A percentile compares a stretch with the other conserved stretches of the same genome.
phyloP scores from a whole-genome alignment of 2,888 invertebrate species.

The Apoda limacodes region DNA sequence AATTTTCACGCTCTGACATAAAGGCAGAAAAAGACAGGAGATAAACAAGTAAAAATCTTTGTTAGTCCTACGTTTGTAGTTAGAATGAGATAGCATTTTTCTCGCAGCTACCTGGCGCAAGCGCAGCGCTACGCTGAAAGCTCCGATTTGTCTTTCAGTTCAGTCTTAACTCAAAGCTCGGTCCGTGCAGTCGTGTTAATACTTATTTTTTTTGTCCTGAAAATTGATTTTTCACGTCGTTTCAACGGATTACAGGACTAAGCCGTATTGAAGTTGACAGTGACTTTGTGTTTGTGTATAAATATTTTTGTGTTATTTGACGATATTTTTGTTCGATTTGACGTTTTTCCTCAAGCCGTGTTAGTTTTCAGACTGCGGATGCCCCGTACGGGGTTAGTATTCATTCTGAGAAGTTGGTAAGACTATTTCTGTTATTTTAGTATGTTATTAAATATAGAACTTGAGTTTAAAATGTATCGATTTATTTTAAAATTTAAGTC shows the following conservation, averaged over 20 bases:
- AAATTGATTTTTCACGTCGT: slow-evolving; percentile 28
- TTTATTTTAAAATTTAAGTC: too few relatives aligned
- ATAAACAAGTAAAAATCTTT: slow-evolving; percentile 25
- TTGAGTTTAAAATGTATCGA: too few relatives aligned
- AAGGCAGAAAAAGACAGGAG: slow-evolving; percentile 25
- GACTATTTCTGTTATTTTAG: slow-evolving; percentile 59
- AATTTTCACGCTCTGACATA: slow-evolving; percentile 45
- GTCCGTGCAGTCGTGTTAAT: slow-evolving; percentile 28
- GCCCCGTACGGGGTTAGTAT: slow-evolving; percentile 31
- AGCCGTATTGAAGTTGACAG: slow-evolving; percentile 35
- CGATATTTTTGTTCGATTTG: slow-evolving; percentile 25
- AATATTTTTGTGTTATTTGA: slow-evolving; percentile 23
- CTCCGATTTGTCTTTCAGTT: slow-evolving; percentile 34
- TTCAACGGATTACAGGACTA: slow-evolving; percentile 27
- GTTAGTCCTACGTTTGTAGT: too few relatives aligned
- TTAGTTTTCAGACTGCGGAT: slow-evolving; percentile 29
- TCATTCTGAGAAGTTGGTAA: slow-evolving; percentile 51
- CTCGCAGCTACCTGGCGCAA: slow-evolving; percentile 29
- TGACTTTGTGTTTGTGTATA: slow-evolving; percentile 26
- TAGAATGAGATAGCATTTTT: slow-evolving; percentile 32
- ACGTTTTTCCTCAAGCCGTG: slow-evolving; percentile 10
- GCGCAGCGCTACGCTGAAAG: slow-evolving; percentile 55
- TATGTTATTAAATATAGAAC: slow-evolving; percentile 65
- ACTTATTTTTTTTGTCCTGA: slow-evolving; percentile 20
- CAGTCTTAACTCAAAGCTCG: slow-evolving; percentile 51